phyloP scores from a whole-genome alignment of 2,113 vertebrate genomes.

The Tychaedon coryphoeus region DNA sequence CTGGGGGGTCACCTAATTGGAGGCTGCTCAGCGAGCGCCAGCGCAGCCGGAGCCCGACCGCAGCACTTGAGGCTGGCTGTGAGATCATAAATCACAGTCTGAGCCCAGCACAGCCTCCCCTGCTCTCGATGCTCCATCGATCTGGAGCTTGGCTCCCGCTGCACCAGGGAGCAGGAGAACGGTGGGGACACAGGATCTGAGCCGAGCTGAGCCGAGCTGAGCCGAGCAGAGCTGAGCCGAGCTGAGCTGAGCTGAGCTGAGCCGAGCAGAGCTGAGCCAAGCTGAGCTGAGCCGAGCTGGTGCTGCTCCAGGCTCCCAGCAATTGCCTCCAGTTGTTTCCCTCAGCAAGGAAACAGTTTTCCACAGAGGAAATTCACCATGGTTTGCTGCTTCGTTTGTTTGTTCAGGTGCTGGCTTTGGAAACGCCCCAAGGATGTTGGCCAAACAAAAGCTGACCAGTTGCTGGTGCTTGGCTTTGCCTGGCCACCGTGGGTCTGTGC shows the following conservation, averaged over 20 bases:
- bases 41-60: background rate
- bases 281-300: rapidly evolving
- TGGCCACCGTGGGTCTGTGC: background rate
- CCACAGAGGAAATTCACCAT: background rate
- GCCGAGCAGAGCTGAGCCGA: background rate
- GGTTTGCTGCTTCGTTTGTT: background rate
- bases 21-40: background rate
- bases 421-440: background rate
- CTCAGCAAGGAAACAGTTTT: background rate
- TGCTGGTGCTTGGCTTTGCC: background rate
- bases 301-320: background rate
- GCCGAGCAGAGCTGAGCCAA: rapidly evolving
- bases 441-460: background rate
- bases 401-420: background rate
- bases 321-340: background rate
- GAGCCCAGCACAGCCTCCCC: background rate
- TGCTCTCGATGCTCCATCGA: background rate
- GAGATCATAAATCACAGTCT: background rate
- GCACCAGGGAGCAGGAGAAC: background rate
- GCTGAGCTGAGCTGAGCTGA: background rate
- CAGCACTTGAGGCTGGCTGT: background rate
- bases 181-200: no score
- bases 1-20: conserved; percentile 37
- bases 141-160: rapidly evolving
- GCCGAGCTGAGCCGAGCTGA: background rate